These are phyloP conservation scores for Halichondria panicea DNA, from an alignment of 37 sponge, comb jelly and placozoan genomes.

Conservation along the genomic window DNA sequence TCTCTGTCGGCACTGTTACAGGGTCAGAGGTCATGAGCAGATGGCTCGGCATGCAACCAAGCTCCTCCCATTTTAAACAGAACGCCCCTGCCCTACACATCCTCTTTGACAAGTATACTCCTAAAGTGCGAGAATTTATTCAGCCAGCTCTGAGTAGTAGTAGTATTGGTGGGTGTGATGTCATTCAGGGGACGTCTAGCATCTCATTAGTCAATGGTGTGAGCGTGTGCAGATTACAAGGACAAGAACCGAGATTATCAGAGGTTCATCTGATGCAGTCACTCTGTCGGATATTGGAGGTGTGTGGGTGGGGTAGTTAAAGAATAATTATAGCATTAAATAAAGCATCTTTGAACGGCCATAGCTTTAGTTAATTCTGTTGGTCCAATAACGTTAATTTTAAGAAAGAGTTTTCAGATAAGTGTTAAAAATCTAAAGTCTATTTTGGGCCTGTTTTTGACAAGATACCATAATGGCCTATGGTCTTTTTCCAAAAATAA, in stretches of 20 bases:
- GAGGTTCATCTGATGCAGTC: slow-evolving; percentile 17
- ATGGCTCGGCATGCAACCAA: slow-evolving; percentile 20
- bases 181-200: background rate
- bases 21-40: slow-evolving; percentile 42
- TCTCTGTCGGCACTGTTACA: slow-evolving; percentile 23
- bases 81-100: background rate
- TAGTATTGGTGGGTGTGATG: background rate
- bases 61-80: background rate
- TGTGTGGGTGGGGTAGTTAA: background rate
- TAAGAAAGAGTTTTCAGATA: too few relatives aligned
- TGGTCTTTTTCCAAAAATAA: too few relatives aligned
- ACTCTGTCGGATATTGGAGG: slow-evolving; percentile 40
- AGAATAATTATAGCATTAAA: too few relatives aligned
- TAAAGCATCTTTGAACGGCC: too few relatives aligned
- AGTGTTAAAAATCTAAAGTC: too few relatives aligned
- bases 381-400: too few relatives aligned
- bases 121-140: slow-evolving; percentile 20
- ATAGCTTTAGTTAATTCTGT: too few relatives aligned
- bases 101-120: slow-evolving; percentile 33
- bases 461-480: background rate
- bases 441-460: background rate
- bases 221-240: background rate
- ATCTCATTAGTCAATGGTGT: background rate
- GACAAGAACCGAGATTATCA: slow-evolving; percentile 26
- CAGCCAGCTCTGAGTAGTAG: slow-evolving; percentile 5